Evolutionary conservation across 2,797 vertebrate species (phyloP).

Genomic region (Sebastes jordani): DNA sequence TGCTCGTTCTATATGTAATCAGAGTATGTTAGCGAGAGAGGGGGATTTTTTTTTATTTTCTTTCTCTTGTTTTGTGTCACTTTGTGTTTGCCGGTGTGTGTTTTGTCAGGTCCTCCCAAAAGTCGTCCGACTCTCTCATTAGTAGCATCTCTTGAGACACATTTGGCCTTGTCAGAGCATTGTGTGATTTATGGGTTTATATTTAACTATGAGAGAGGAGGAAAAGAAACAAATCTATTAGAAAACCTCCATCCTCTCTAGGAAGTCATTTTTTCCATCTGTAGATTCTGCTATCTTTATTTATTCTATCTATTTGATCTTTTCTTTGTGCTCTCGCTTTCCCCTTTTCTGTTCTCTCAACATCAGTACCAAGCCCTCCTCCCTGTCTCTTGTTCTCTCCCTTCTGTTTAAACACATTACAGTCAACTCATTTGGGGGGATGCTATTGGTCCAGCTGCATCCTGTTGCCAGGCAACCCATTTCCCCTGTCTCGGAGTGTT

Average conservation of each 20-base stretch:
- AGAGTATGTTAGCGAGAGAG: background rate
- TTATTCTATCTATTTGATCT: constrained; percentile 15
- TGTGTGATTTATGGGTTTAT: constrained; percentile 16
- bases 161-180: background rate
- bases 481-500: constrained; percentile 82
- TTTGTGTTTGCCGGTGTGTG: background rate
- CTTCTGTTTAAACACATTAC: constrained; percentile 84
- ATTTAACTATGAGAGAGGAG: background rate
- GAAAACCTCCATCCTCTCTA: background rate
- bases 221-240: background rate
- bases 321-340: constrained; percentile 37
- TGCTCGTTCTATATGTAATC: background rate
- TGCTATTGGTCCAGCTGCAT: constrained; percentile 85
- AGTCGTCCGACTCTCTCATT: constrained; percentile 26
- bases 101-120: constrained; percentile 9
- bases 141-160: background rate
- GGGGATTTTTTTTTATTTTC: background rate
- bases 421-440: constrained; percentile 82
- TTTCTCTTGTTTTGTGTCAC: background rate
- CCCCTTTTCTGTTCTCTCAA: constrained; percentile 25
- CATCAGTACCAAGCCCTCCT: constrained; percentile 45
- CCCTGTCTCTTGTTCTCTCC: constrained; percentile 67
- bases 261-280: background rate
- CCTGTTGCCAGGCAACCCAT: constrained; percentile 86
- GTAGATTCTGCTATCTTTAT: background rate